Evolutionary conservation across 2,888 invertebrate species (phyloP).

Genomic region (Smittia sp.): DNA sequence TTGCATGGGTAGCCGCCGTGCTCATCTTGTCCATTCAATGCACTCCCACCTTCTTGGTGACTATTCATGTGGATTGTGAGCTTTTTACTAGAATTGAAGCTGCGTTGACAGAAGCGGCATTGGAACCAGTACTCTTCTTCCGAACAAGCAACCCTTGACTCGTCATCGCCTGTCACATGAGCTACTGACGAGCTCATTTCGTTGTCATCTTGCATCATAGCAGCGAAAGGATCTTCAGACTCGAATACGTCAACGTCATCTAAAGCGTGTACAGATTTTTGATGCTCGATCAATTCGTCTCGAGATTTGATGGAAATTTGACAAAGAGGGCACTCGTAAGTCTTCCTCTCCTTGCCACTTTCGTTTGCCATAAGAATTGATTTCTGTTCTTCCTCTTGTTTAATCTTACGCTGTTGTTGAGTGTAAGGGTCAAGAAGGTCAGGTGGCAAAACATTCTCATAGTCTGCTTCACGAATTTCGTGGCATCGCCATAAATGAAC

Average conservation of each 20-base stretch:
- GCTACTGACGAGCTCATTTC: neutral
- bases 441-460: slow-evolving; percentile 23
- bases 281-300: slow-evolving; percentile 50
- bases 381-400: slow-evolving; percentile 39
- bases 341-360: neutral
- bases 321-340: slow-evolving; percentile 51
- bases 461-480: slow-evolving; percentile 42
- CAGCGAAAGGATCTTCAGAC: slow-evolving; percentile 14
- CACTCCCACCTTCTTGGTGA: slow-evolving; percentile 47
- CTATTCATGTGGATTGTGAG: slow-evolving; percentile 53
- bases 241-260: slow-evolving; percentile 27
- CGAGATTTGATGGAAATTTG: slow-evolving; percentile 52
- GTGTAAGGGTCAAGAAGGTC: slow-evolving; percentile 34
- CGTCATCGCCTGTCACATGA: slow-evolving; percentile 41
- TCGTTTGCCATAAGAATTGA: slow-evolving; percentile 29
- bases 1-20: slow-evolving; percentile 54
- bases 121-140: slow-evolving; percentile 51
- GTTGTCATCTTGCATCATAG: slow-evolving; percentile 39
- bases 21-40: slow-evolving; percentile 47
- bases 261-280: slow-evolving; percentile 49
- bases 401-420: slow-evolving; percentile 34
- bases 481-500: slow-evolving; percentile 54
- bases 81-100: slow-evolving; percentile 54
- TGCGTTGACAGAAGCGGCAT: slow-evolving; percentile 54
- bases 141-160: slow-evolving; percentile 6